phyloP scores from a whole-genome alignment of 2,888 invertebrate species.

The Mimas tiliae region DNA sequence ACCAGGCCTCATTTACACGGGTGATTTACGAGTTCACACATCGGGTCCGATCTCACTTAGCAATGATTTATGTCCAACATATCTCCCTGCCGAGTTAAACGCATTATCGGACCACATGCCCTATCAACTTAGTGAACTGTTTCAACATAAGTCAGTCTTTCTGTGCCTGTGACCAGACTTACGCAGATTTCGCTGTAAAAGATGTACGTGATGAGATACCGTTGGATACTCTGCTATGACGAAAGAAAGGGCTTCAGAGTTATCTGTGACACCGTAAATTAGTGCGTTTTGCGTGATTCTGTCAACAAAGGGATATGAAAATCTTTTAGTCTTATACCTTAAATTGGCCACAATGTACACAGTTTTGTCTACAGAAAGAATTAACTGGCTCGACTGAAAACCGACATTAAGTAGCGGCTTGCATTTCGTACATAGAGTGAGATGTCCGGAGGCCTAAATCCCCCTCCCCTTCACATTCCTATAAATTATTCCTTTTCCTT shows the following conservation, averaged over 20 bases:
- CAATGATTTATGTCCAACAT: slow-evolving; percentile 82
- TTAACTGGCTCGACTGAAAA: too few relatives aligned
- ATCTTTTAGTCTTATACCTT: too few relatives aligned
- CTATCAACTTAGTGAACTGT: slow-evolving; percentile 75
- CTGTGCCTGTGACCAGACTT: slow-evolving; percentile 45
- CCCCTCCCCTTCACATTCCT: too few relatives aligned
- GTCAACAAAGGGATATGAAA: too few relatives aligned
- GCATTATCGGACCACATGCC: slow-evolving; percentile 77
- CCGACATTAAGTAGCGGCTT: too few relatives aligned
- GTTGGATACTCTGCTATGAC: neutral
- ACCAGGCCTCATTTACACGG: slow-evolving; percentile 74
- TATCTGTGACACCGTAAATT: neutral
- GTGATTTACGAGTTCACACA: slow-evolving; percentile 83
- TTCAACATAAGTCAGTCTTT: slow-evolving; percentile 50
- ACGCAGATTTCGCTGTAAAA: slow-evolving; percentile 22
- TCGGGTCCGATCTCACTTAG: slow-evolving; percentile 80
- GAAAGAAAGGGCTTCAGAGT: neutral
- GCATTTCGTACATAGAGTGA: too few relatives aligned
- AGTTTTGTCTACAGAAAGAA: too few relatives aligned
- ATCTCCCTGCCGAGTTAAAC: slow-evolving; percentile 76
- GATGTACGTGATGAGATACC: neutral
- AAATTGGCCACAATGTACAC: too few relatives aligned
- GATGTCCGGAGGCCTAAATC: too few relatives aligned
- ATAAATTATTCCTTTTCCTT: too few relatives aligned
- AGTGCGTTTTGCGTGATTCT: too few relatives aligned